Evolutionary conservation across 2,888 invertebrate genomes (phyloP), one percentile per base, ranked within the genome.

Genomic region (Dusona sp.): DNA sequence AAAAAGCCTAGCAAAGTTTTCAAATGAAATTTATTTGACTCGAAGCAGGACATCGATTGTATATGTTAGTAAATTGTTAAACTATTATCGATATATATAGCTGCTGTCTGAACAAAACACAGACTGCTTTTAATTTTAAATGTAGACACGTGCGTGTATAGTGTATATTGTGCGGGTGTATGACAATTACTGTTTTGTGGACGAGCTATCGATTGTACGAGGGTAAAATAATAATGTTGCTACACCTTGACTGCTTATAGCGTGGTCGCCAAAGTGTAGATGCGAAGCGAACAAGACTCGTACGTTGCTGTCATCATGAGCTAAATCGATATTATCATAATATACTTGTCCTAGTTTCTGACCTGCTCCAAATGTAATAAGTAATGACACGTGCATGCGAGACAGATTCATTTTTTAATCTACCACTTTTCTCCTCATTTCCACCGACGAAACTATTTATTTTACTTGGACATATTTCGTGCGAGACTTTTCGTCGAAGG

Each of bases 221-320:
- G 22, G 42, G 54, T 79, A 38, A 79, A 79, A 68, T 79, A 54
- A 79, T 57, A 70, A 79, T 70, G 45, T 33, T 33, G 36, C 61
- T 70, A 68, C 68, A 68, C 79, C 79, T 79, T 79, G 68, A 79
- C 79, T n/a, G n/a, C n/a, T 79, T 70, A 65, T 51, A 57, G 70
- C 57, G 70, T 57, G 29, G 1, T 70, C 38, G 68, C n/a, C 1
- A 45, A 65, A 65, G 25, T 65, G 38, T 54, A 61, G 29, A 61
- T 36, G 25, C 29, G 48, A 68, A 25, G 38, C 29, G 42, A 75
- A 61, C 25, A 33, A 36, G 3, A 11, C 57, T 42, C 45, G 3
- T 45, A 45, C 51, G 7, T 67, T 36, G 25, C 45, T 70, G 38
- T 70, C 70, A 54, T 61, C 67, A 16, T 29, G 54, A 51, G 22